A percentile compares a stretch with the other conserved stretches of the same genome.
Conservation (phyloP, 1,140 invertebrate genomes). For the Drosophila chauvacae region DNA sequence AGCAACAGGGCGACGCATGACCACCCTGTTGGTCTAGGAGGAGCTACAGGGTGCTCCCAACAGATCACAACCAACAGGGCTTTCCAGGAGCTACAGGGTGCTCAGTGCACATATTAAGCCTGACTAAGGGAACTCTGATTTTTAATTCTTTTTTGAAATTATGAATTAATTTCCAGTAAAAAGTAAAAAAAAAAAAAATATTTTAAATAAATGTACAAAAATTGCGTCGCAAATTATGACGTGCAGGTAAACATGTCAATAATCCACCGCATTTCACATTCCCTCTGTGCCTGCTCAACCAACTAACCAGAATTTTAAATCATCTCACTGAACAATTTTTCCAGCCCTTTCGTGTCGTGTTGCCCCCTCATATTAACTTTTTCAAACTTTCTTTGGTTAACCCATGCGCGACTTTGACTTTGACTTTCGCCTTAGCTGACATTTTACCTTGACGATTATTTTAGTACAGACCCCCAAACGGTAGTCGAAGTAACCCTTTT, state of each 20-base stretch:
- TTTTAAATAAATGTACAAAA: neutral
- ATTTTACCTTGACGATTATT: constrained; percentile 22
- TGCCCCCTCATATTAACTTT: constrained; percentile 4
- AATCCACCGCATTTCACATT: constrained; percentile 7
- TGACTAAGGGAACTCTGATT: neutral
- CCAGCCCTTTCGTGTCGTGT: constrained; percentile 4
- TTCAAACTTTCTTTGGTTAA: constrained; percentile 23
- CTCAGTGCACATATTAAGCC: neutral
- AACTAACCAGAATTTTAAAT: constrained; percentile 21
- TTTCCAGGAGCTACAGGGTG: neutral
- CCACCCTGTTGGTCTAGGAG: neutral
- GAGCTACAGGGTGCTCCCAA: neutral
- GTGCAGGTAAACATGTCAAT: constrained; percentile 18
- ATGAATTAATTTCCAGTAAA: neutral
- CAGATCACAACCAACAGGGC: neutral
- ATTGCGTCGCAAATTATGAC: constrained; percentile 9
- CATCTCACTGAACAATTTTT: constrained; percentile 7
- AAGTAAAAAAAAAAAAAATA: neutral
- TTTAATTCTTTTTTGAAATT: neutral
- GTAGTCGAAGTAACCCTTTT: constrained; percentile 8
- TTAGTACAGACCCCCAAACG: neutral
- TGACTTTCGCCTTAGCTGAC: constrained; percentile 14
- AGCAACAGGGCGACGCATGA: neutral
- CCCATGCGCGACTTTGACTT: constrained; percentile 31
- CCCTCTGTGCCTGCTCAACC: neutral